Evolutionary conservation across 2,113 vertebrate genomes (phyloP).

Genomic region (Phoxinus phoxinus): DNA sequence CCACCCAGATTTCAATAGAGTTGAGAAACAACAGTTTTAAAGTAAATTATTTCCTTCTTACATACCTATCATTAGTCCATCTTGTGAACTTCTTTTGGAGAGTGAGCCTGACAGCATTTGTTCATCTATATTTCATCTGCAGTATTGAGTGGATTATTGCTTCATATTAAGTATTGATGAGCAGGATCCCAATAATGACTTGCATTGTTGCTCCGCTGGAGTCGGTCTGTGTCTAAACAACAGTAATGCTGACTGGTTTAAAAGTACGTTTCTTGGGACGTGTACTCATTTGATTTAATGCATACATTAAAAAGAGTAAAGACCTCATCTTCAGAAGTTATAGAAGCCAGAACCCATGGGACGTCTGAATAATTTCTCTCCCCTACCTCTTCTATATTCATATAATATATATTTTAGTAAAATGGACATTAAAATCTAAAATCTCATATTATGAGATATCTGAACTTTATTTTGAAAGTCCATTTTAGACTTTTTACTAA

Average conservation of each 20-base stretch:
- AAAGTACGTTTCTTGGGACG: not conserved
- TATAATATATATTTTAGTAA: no score
- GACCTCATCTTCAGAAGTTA: not conserved
- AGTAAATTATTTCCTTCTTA: not conserved
- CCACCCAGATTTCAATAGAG: not conserved
- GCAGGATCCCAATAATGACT: not conserved
- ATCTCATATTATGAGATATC: no score
- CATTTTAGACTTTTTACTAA: no score
- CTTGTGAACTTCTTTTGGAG: not conserved
- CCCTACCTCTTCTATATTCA: no score
- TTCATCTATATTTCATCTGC: not conserved
- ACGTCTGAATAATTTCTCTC: no score
- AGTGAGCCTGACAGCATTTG: not conserved
- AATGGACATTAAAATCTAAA: no score
- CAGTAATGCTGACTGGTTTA: not conserved
- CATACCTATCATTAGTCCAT: not conserved
- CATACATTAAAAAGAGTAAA: not conserved
- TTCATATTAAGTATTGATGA: conserved; percentile 18
- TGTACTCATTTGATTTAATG: not conserved
- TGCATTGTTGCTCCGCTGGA: not conserved
- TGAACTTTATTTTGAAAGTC: no score
- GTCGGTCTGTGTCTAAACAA: not conserved
- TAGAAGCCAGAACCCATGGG: not conserved
- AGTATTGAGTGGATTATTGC: conserved; percentile 1
- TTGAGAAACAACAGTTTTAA: no score